Conservation (phyloP, 35 echinoderm and acorn worm genomes). For the Lytechinus variegatus region DNA sequence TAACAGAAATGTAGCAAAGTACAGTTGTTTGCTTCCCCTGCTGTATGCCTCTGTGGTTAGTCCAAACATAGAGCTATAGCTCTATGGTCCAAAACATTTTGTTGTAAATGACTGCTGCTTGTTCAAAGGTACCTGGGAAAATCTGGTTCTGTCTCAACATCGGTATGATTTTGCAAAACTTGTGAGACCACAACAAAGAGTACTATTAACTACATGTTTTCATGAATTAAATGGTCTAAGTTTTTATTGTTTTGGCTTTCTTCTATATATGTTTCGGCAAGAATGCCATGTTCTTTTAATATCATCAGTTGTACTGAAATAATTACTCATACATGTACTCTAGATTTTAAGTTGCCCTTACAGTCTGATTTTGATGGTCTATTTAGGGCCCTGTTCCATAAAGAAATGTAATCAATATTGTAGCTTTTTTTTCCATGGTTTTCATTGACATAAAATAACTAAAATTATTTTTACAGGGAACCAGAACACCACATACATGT, state of each 20-base stretch:
- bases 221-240: not conserved
- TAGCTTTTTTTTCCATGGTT: too few relatives aligned
- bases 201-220: slow-evolving; percentile 1
- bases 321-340: not conserved
- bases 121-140: not conserved
- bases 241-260: not conserved
- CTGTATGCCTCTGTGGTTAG: not conserved
- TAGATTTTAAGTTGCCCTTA: not conserved
- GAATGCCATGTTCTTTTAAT: not conserved
- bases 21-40: not conserved
- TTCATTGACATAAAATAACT: too few relatives aligned
- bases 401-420: too few relatives aligned
- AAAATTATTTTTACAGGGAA: not conserved
- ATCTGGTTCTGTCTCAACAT: not conserved
- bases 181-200: not conserved
- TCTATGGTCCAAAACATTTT: too few relatives aligned
- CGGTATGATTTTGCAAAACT: slow-evolving; percentile 7
- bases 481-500: not conserved
- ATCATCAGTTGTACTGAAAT: slow-evolving; percentile 33
- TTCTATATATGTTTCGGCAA: not conserved
- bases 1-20: not conserved
- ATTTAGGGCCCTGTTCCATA: too few relatives aligned
- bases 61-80: slow-evolving; percentile 4
- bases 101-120: not conserved
- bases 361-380: not conserved